A percentile compares a stretch with the other conserved stretches of the same genome.
Conservation (phyloP, 1,140 invertebrate genomes). For the Glomeris maerens region DNA sequence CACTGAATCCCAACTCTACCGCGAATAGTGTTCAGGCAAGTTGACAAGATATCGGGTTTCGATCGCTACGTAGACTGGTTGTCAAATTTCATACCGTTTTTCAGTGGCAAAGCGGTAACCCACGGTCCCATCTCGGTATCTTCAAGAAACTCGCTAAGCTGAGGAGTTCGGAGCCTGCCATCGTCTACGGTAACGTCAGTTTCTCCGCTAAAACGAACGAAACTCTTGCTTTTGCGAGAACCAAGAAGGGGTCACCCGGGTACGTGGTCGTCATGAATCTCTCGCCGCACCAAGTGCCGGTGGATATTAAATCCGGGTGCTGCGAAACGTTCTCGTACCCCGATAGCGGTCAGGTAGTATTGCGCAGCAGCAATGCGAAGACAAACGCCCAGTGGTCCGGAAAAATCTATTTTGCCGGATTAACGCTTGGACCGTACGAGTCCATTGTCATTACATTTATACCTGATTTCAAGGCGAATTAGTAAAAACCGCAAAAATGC, state of each 20-base stretch:
- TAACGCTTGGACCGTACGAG: constrained; percentile 18
- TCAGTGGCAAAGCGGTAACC: constrained; percentile 15
- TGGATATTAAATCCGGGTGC: no score
- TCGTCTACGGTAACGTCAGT: constrained; percentile 27
- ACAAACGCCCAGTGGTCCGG: constrained; percentile 7
- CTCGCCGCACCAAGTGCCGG: no score
- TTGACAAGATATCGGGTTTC: no score
- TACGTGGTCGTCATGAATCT: constrained; percentile 49
- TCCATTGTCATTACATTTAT: constrained; percentile 20
- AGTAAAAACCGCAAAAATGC: no score
- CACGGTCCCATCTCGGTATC: constrained; percentile 25
- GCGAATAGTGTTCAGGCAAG: no score
- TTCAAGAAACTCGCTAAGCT: constrained; percentile 24
- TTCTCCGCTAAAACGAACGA: constrained; percentile 10
- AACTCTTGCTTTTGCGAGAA: constrained; percentile 30
- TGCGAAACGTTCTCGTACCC: constrained; percentile 15
- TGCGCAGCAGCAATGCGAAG: constrained; percentile 16
- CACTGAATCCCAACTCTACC: no score
- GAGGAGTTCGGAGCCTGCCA: constrained; percentile 24
- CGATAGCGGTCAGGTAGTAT: constrained; percentile 15
- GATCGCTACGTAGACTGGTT: no score
- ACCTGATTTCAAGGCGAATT: no score
- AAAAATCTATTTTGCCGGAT: constrained; percentile 15
- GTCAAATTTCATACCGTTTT: constrained; percentile 12
- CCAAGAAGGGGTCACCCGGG: constrained; percentile 51